Percentiles rank a stretch among this genome's conserved stretches.
Conservation (phyloP, 2,113 vertebrate genomes). For the Scalopus aquaticus region DNA sequence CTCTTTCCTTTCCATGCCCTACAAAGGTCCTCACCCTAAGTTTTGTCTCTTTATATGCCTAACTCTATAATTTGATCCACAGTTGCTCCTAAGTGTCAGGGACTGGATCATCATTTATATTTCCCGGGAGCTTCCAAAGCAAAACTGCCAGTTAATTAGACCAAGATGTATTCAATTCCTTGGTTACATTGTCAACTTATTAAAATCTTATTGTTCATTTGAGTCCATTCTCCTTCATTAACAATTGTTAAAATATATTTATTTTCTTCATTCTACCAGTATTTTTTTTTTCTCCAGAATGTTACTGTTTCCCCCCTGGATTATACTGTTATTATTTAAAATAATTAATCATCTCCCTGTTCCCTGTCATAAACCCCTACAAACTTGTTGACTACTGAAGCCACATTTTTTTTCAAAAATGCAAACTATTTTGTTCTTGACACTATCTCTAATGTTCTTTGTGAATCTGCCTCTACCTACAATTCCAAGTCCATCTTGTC, state of each 20-base stretch:
- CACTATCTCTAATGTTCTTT: background rate
- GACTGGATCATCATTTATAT: background rate
- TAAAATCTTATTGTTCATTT: background rate
- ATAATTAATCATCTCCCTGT: background rate
- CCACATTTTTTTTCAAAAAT: background rate
- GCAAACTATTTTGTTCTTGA: background rate
- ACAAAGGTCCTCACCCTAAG: fast-evolving
- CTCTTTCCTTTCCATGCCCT: background rate
- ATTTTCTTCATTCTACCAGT: background rate
- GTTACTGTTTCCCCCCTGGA: background rate
- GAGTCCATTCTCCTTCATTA: background rate
- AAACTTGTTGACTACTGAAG: background rate
- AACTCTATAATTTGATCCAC: background rate
- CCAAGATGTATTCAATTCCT: background rate
- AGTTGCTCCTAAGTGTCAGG: background rate
- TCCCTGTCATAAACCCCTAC: background rate
- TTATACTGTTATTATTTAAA: background rate
- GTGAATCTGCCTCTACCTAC: background rate
- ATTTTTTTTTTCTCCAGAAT: background rate
- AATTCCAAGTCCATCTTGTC: background rate
- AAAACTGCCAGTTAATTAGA: background rate
- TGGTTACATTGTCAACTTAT: background rate
- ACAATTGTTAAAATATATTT: background rate
- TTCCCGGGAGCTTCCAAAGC: background rate
- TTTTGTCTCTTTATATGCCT: background rate